These are phyloP conservation scores for Dissostichus mawsoni DNA, from an alignment of 2,113 vertebrate genomes.

Conservation along the genomic window DNA sequence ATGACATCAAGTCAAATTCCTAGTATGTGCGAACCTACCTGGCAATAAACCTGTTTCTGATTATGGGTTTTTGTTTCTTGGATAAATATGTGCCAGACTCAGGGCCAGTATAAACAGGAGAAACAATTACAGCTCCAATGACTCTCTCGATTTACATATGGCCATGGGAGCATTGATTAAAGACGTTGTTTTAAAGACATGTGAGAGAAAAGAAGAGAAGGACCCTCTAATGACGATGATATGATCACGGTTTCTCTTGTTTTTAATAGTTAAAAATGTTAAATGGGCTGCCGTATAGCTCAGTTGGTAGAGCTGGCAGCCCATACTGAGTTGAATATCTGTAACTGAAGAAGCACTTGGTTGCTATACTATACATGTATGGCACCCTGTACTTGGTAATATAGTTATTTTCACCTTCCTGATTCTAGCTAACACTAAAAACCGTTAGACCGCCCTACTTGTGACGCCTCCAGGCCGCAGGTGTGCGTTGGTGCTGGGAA, in stretches of 20 bases:
- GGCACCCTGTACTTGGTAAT: neutral
- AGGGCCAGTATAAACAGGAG: neutral
- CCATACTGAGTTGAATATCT: neutral
- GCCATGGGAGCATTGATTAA: neutral
- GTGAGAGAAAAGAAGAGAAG: too few species aligned
- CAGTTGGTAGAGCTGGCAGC: too few species aligned
- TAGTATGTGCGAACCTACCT: too few species aligned
- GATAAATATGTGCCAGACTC: neutral
- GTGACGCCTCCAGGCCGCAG: conserved; percentile 76
- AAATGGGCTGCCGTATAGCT: too few species aligned
- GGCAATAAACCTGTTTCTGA: too few species aligned
- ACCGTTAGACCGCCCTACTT: conserved; percentile 63
- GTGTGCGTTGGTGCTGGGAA: conserved; percentile 62
- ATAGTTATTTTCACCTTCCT: neutral
- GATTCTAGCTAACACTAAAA: neutral
- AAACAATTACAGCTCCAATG: neutral
- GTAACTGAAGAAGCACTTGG: neutral
- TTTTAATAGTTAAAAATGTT: too few species aligned
- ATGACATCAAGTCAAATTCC: too few species aligned
- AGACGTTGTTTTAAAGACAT: neutral
- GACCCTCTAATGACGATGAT: too few species aligned
- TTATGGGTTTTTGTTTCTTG: neutral
- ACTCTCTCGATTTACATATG: neutral
- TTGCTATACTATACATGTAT: neutral
- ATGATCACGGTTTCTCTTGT: too few species aligned